Evolutionary conservation across 2,888 invertebrate species (phyloP).

Genomic region (Pandemis heparana): DNA sequence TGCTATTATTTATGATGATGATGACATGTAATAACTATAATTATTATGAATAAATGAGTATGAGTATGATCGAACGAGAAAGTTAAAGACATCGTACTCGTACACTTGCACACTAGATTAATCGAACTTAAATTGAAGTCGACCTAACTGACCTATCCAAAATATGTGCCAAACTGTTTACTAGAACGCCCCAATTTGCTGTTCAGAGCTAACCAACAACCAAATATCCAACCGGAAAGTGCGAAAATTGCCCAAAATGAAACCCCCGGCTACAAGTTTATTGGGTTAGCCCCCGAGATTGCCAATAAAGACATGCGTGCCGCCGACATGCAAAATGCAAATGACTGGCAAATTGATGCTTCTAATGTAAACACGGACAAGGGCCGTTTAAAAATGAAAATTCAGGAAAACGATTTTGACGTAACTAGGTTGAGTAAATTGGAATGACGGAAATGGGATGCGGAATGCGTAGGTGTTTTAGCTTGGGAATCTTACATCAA

Average conservation of each 20-base stretch:
- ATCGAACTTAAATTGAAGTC: not conserved
- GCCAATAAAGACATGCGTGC: conserved; percentile 67
- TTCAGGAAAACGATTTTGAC: conserved; percentile 2
- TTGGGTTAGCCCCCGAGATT: conserved; percentile 83
- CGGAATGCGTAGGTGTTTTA: not conserved
- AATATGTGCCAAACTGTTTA: conserved; percentile 27
- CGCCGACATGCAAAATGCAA: conserved; percentile 64
- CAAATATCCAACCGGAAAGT: conserved; percentile 35
- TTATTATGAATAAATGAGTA: no score
- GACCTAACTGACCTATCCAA: conserved; percentile 8
- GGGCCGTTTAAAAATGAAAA: conserved; percentile 33
- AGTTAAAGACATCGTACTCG: not conserved
- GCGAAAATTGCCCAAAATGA: conserved; percentile 68
- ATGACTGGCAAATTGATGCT: conserved; percentile 67
- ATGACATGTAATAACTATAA: no score
- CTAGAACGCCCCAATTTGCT: conserved; percentile 33
- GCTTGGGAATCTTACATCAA: no score
- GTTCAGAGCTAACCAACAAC: conserved; percentile 34
- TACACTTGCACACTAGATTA: not conserved
- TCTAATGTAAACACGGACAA: conserved; percentile 44
- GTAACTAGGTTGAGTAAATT: not conserved
- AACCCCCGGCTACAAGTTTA: conserved; percentile 73
- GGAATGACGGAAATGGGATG: conserved; percentile 7
- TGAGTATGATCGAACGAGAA: not conserved
- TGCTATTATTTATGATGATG: no score